Evolutionary conservation across 2,797 vertebrate species (phyloP), one percentile per base, ranked within the genome.

Genomic region (Antennarius maculatus): DNA sequence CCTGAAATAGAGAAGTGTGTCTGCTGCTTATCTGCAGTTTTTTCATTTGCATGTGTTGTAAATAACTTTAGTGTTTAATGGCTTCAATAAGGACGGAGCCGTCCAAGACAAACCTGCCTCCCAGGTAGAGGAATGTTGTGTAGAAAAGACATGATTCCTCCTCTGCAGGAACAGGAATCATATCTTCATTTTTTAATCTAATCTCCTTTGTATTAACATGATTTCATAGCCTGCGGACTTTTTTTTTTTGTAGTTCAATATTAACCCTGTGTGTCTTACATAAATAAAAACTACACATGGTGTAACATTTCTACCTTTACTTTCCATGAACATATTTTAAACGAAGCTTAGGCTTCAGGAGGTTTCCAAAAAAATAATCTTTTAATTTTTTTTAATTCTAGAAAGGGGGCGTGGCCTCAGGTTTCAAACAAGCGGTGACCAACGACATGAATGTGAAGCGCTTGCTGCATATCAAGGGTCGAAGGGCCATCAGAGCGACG

Each of bases 351-450:
- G n/a, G 23, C 17, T 50, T 50, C 0, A 47, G 11, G 7, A 8
- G 15, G 0, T 37, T 0, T 7, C 17, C 13, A 4, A 34, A 34
- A 5, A 5, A 5, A 34, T 2, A 34, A 34, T 34, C 7, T 31
- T 3, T 7, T 34, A 8, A 56, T 9, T 1, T 39, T 61, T 17
- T 61, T 58, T 64, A 58, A 58, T 14, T 69, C 2, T 16, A 95
- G 94, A 90, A 80, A 85, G 94, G 94, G 5, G 94, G 94, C 1
- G 89, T 93, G 71, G 93, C 93, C 41, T 93, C 93, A 8, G 93
- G 93, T 2, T 94, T 95, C 53, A 81, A 92, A 8, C 92, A 92
- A n/a, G 87, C 91, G 46, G 81, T 85, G 70, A 87, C 84, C 69
- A 91, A 91, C 2, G 80, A 76, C 52, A 56, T 59, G 31, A 74